A percentile compares a stretch with the other conserved stretches of the same genome.
These are phyloP conservation scores for Brachionichthys hirsutus DNA, from an alignment of 2,113 vertebrate species.

Conservation along the genomic window DNA sequence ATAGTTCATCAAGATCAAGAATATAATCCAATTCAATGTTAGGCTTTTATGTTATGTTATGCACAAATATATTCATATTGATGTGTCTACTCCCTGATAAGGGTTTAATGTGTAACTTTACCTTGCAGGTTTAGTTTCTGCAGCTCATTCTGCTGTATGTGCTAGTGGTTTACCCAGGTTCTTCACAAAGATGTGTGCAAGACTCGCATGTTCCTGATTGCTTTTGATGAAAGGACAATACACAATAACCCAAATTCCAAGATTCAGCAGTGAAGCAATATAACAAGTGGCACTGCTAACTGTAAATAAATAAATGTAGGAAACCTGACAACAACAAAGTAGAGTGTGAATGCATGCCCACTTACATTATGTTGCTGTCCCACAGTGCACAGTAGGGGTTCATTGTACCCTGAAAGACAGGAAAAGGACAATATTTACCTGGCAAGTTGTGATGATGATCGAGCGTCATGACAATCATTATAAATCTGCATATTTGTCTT, in stretches of 20 bases:
- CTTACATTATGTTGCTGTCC: constrained; percentile 95
- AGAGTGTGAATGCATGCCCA: constrained; percentile 61
- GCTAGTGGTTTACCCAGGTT: background rate
- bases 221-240: background rate
- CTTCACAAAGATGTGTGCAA: background rate
- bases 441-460: constrained; percentile 13
- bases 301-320: background rate
- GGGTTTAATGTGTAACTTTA: background rate
- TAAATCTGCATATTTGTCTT: constrained; percentile 31
- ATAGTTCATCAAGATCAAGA: too few relatives aligned
- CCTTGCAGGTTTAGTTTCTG: background rate
- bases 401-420: constrained; percentile 86
- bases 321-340: constrained; percentile 5
- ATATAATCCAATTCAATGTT: too few relatives aligned
- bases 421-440: constrained; percentile 47
- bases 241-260: background rate
- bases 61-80: background rate
- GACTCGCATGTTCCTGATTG: background rate
- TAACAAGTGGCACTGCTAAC: background rate
- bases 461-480: constrained; percentile 27
- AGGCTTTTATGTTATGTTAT: background rate
- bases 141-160: background rate
- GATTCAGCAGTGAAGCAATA: background rate
- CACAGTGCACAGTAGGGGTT: constrained; percentile 96
- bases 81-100: background rate